Percentiles rank a stretch among this genome's conserved stretches.
Evolutionary conservation across 2,797 vertebrate genomes (phyloP).

Genomic region (Sphaeramia orbicularis): DNA sequence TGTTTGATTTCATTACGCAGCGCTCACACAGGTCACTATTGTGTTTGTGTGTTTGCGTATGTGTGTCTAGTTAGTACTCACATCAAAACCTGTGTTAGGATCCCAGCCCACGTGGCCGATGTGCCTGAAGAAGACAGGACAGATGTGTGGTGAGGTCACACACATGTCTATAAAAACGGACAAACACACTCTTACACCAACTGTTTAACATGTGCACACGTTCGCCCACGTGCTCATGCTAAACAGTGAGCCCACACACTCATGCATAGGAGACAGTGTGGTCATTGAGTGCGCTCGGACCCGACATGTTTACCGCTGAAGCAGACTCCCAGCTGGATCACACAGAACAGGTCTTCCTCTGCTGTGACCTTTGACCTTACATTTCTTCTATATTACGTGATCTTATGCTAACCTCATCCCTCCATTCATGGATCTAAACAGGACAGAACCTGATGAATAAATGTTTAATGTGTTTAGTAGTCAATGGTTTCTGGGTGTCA

Average conservation of each 20-base stretch:
- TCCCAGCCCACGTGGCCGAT: slow-evolving; percentile 99
- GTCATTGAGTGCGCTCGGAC: slow-evolving; percentile 43
- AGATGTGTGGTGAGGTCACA: slow-evolving; percentile 53
- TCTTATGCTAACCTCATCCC: no score
- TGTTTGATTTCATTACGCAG: slow-evolving; percentile 73
- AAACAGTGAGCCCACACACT: slow-evolving; percentile 55
- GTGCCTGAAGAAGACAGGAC: slow-evolving; percentile 85
- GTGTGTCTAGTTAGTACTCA: slow-evolving; percentile 84
- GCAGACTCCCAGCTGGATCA: not conserved
- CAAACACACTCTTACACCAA: slow-evolving; percentile 36
- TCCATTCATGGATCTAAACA: no score
- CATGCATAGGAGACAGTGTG: slow-evolving; percentile 43
- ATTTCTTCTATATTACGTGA: no score
- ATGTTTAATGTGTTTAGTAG: no score
- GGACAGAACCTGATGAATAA: no score
- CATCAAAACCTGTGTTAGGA: slow-evolving; percentile 99
- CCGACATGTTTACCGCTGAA: slow-evolving; percentile 33
- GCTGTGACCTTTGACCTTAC: not conserved
- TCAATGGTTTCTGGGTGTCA: no score
- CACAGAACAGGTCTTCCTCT: not conserved
- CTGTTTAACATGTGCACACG: slow-evolving; percentile 21
- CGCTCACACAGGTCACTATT: slow-evolving; percentile 77
- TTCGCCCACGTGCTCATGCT: slow-evolving; percentile 19
- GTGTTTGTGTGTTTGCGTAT: slow-evolving; percentile 55
- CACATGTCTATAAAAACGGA: slow-evolving; percentile 1